Evolutionary conservation across 2,113 vertebrate species (phyloP).

Genomic region (Odontophorus gujanensis): DNA sequence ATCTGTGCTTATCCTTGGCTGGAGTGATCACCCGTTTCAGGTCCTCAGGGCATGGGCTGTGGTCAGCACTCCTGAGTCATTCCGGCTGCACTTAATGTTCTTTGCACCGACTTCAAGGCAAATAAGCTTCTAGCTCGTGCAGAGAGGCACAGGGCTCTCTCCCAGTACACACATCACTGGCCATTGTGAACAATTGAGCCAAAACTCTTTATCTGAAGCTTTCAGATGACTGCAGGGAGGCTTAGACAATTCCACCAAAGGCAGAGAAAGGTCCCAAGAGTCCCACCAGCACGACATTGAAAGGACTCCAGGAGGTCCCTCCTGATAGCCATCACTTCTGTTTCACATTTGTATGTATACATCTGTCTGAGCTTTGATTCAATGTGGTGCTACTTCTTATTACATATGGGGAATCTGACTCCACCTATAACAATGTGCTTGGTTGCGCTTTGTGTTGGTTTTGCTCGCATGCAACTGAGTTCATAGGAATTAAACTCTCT

Average conservation of each 20-base stretch:
- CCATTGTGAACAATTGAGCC: not conserved
- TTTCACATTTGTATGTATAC: not conserved
- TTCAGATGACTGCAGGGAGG: not conserved
- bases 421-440: not conserved
- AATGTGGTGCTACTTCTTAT: not conserved
- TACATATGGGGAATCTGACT: not conserved
- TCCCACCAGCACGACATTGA: not conserved
- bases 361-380: conserved; percentile 32
- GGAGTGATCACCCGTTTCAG: not conserved
- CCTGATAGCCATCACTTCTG: conserved; percentile 11
- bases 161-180: not conserved
- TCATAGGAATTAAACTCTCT: conserved; percentile 10
- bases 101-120: not conserved
- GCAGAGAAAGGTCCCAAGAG: not conserved
- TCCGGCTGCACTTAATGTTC: not conserved
- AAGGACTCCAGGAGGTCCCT: not conserved
- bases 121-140: not conserved
- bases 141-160: not conserved
- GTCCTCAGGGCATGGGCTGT: not conserved
- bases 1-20: not conserved
- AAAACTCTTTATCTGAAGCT: not conserved
- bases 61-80: fast-evolving
- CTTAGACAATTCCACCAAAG: not conserved
- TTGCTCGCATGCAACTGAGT: not conserved
- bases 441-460: not conserved